Percentiles rank a stretch among this genome's conserved stretches.
Evolutionary conservation across 1,140 invertebrate species (phyloP).

Genomic region (Schlechtendalia chinensis): DNA sequence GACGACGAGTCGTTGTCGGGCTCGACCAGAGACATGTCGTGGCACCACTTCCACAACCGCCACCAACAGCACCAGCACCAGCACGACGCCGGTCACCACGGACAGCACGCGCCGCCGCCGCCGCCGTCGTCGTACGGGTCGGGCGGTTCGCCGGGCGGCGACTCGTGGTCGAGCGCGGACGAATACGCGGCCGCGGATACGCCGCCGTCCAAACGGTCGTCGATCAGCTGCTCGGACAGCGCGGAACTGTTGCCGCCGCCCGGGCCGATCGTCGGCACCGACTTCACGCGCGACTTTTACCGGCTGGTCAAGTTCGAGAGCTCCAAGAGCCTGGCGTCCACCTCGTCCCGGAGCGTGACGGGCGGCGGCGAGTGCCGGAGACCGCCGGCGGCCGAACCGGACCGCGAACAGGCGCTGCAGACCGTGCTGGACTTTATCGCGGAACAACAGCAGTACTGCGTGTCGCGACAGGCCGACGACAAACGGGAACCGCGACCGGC

Average conservation of each 20-base stretch:
- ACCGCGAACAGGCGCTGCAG: constrained; percentile 69
- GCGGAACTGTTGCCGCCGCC: constrained; percentile 60
- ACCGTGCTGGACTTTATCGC: constrained; percentile 73
- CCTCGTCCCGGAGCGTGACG: constrained; percentile 60
- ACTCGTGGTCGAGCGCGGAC: constrained; percentile 62
- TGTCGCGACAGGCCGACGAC: constrained; percentile 61
- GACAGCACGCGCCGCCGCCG: too few relatives aligned
- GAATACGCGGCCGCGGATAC: constrained; percentile 24
- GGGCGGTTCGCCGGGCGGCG: constrained; percentile 62
- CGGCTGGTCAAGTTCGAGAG: constrained; percentile 77
- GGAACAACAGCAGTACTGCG: constrained; percentile 71
- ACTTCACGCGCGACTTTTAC: constrained; percentile 76
- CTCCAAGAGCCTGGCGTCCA: constrained; percentile 74
- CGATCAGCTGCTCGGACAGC: constrained; percentile 61
- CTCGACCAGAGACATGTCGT: constrained; percentile 25
- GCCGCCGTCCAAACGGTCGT: constrained; percentile 64
- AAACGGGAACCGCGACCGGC: constrained; percentile 55
- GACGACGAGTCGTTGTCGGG: background rate
- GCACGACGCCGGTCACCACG: too few relatives aligned
- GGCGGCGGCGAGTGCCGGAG: constrained; percentile 2
- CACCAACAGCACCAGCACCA: background rate
- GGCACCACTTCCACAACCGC: background rate
- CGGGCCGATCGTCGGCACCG: constrained; percentile 62
- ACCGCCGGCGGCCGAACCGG: constrained; percentile 55
- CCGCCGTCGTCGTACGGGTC: constrained; percentile 51